Base-by-base conservation (phyloP, 1,140 invertebrate species). In the Atopsyche davidsoni region DNA sequence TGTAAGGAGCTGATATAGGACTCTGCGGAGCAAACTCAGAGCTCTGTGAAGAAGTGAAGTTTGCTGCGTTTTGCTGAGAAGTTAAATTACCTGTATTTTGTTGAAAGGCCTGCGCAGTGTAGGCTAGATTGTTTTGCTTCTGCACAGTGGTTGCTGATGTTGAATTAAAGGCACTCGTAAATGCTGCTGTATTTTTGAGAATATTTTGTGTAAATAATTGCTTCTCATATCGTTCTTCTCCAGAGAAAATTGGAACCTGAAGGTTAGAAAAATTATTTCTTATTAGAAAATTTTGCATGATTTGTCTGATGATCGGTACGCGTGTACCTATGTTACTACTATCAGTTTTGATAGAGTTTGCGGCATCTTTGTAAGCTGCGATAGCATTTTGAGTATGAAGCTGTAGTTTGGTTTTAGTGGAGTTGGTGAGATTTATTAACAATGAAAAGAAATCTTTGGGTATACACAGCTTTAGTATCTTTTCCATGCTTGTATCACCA, bases 371-470 rank as follows among this genome's bases (percentile, higher is more conserved):
- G 32, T 0, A 16, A n/a, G 2, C 13, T 46, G 11, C 28, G 16
- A 35, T 34, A 21, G 18, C 7, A 35, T 7, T 6, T 4, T 35
- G 7, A 4, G 7, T 10, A 35, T 35, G 34, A 35, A 35, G 4
- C 7, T 10, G 7, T 10, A 9, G 7, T 7, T 24, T 44, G 1
- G 13, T 16, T 47, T 50, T 57, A 38, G 55, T 57, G 3, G 51
- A 45, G 22, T 57, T 57, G 16, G 53, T 47, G 32, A 54, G 13
- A 19, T 53, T 9, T 17, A 54, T 16, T 16, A 58, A 28, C 25
- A 51, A 58, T 44, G 56, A 51, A 18, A 58, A 25, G 11, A 58
- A 38, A 28, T 53, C 43, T 51, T 48, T 51, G 17, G 56, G 56
- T 6, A 58, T 45, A 25, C 51, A 58, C 21, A 58, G 47, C 25